Evolutionary conservation across 2,888 invertebrate species (phyloP), one percentile per base, ranked within the genome.

Genomic region (Dicycla oo): DNA sequence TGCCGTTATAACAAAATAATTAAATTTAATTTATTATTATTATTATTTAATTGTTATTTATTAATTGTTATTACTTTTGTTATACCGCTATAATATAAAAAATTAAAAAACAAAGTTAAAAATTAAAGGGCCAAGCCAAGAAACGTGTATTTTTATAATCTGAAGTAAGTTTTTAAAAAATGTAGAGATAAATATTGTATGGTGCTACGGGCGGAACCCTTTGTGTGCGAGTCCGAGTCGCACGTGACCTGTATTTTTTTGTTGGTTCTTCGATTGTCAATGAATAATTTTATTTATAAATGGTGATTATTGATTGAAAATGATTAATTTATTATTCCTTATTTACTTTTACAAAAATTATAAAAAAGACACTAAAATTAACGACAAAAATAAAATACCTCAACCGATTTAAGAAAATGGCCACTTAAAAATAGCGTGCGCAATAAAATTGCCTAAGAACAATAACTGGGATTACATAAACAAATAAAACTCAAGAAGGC

Each of bases 381-480:
- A 81, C 45, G 53, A 81, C 56, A 5, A 38, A 66, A 63, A 81
- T 63, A 67, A 77, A 81, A 66, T 66, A 26, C 57, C 57, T 62
- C 56, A 71, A 63, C 68, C 61, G 56, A 66, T 82, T 82, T 78
- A 64, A 11, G 53, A 66, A 62, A 82, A 85, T 69, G 64, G 71
- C 82, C 80, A 73, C 77, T 80, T 83, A 80, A 82, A 82, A 81
- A 81, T 81, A 75, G 82, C 86, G 88, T 86, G 89, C 84, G 86
- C 90, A 90, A 91, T 93, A 93, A 93, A 93, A 91, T 88, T 85
- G 85, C 86, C 89, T 83, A 89, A 90, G 89, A 93, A 93, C 91
- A 93, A 94, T 94, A 94, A 93, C 91, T 89, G 88, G 90, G 92
- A 93, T 93, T 94, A 94, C 91, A 91, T 92, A 94, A 94, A 92